Evolutionary conservation across 1,140 invertebrate genomes (phyloP), one percentile per base, ranked within the genome.

Genomic region (Aphaenogaster ashmeadi): DNA sequence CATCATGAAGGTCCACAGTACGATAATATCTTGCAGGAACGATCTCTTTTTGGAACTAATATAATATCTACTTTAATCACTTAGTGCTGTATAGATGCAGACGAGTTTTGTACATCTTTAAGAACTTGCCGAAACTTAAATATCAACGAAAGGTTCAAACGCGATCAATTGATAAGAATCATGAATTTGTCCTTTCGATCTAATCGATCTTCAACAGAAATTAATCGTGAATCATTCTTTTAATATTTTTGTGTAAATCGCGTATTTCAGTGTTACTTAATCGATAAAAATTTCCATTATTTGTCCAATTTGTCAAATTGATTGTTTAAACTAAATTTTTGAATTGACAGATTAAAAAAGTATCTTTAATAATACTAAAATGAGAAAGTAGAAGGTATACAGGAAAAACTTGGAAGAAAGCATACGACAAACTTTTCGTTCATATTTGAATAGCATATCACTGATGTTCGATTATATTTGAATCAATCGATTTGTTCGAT

Each of bases 1-100:
- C 71, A 90, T 91, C 87, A 88, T 72, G 47, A 90, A 88, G 77
- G 77, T 87, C 89, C 89, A 88, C 88, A 90, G 77, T 86, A 89
- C 74, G 85, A 77, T 77, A 89, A 91, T 62, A 86, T 77, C 54
- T 74, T 88, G 71, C 80, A 64, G 44, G 56, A 91, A 91, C 80
- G 80, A 88, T 87, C 41, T 85, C 15, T 80, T 38, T 72, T 89
- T 85, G 47, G 41, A 84, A 89, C 8, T 69, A 67, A 80, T 90
- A 47, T 52, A 74, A 84, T 80, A 38, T 6, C 0, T 41, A 72
- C 3, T 64, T 52, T 52, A 80, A 58, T 90, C 2, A 66, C 6
- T 27, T 77, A 66, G n/a, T 27, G 27, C 18, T 67, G 33, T 11
- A 62, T 52, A 78, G 13, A 66, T 60, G 15, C 75, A 78, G 58